A percentile compares a stretch with the other conserved stretches of the same genome.
phyloP scores from a whole-genome alignment of 2,888 invertebrate genomes.

The Mythimna pallens region DNA sequence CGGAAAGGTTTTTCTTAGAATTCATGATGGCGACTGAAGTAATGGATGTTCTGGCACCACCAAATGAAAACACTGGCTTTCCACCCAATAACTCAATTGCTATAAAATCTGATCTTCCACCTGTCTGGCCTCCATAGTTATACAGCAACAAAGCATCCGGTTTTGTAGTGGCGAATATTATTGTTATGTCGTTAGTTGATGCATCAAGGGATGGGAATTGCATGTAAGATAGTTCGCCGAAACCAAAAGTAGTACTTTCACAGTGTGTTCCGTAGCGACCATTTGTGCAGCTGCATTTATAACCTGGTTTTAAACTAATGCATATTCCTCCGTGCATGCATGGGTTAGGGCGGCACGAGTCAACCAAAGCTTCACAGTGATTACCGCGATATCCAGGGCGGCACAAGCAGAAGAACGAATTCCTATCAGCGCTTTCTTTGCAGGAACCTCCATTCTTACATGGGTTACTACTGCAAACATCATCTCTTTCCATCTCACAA shows the following conservation, averaged over 20 bases:
- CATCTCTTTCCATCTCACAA: conserved; percentile 96
- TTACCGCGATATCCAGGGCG: conserved; percentile 97
- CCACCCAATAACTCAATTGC: conserved; percentile 97
- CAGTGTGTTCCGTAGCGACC: conserved; percentile 97
- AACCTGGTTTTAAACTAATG: conserved; percentile 96
- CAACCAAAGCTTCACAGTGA: conserved; percentile 96
- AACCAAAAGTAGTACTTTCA: conserved; percentile 97
- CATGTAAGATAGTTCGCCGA: conserved; percentile 97
- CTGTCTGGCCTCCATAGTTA: conserved; percentile 96
- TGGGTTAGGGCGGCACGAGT: conserved; percentile 98
- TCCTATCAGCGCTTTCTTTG: conserved; percentile 96
- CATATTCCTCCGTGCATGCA: conserved; percentile 97
- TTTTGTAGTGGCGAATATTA: conserved; percentile 97
- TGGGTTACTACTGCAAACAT: conserved; percentile 96
- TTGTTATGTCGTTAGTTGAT: conserved; percentile 97
- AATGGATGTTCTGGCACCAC: conserved; percentile 96
- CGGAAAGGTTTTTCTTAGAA: conserved; percentile 92
- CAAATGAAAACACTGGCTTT: conserved; percentile 96
- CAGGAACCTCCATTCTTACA: conserved; percentile 98
- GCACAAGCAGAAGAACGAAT: conserved; percentile 97
- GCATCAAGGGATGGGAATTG: conserved; percentile 96
- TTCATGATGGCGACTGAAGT: conserved; percentile 94
- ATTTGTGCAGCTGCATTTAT: conserved; percentile 95
- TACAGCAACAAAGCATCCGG: conserved; percentile 96
- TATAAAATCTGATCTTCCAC: conserved; percentile 97